Evolutionary conservation across 2,113 vertebrate species (phyloP).

Genomic region (Gnathonemus echidnorhynchus): DNA sequence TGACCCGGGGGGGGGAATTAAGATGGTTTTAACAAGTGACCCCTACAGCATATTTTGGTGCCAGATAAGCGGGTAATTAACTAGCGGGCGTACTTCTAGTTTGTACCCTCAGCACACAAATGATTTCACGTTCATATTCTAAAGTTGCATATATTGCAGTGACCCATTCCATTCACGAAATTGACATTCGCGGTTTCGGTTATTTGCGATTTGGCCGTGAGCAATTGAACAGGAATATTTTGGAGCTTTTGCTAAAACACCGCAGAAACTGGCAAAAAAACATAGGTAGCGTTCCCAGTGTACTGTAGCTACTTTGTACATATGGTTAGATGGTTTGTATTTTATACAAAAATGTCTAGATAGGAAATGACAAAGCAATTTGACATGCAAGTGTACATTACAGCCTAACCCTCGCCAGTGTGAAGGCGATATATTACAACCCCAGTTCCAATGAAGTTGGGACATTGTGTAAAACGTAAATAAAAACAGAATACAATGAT

Average conservation of each 20-base stretch:
- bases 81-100: neutral
- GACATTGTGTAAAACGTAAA: no score
- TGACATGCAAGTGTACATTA: neutral
- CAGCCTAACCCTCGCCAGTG: neutral
- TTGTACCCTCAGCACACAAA: neutral
- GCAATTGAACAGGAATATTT: neutral
- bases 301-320: neutral
- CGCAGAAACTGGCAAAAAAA: neutral
- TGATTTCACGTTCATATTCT: neutral
- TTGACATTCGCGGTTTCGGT: neutral
- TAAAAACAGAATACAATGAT: no score
- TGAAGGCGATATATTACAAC: neutral
- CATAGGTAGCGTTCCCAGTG: neutral
- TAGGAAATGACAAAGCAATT: neutral
- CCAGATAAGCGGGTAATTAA: neutral
- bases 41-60: neutral
- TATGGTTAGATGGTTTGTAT: neutral
- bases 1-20: neutral
- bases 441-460: no score
- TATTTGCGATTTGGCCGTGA: neutral
- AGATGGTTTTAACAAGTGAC: neutral
- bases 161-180: neutral
- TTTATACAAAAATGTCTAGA: neutral
- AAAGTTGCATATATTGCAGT: neutral
- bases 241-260: neutral